Base-by-base conservation (phyloP, 2,797 vertebrate species). In the Atherinosoma microstoma region DNA sequence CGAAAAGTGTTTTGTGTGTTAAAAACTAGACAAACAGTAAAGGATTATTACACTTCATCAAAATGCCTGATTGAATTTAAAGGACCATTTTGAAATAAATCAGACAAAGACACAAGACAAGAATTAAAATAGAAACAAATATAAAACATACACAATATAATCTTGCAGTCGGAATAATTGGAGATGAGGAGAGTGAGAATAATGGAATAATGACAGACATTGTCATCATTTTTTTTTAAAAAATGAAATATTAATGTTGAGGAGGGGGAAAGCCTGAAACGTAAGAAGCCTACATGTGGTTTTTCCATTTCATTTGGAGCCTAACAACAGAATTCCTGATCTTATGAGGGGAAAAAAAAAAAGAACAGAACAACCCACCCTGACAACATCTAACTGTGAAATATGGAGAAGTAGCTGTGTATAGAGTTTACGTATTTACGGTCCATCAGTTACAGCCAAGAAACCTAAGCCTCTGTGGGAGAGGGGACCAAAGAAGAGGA, bases 361-460 rank as follows among this genome's bases (percentile, higher is more conserved):
- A 51, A 77, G 42, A 20, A 45, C 16, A 64, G 58, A 64, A 56
- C 79, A 67, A 30, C 18, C 16, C 5, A 36, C 3, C 13, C 71
- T 69, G 73, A 76, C 78, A 80, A 71, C 27, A 58, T 72, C 58
- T 69, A 66, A 84, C 66, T 64, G 49, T 82, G 83, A 87, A 79
- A 75, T 80, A 84, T 70, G 70, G 51, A 68, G 60, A 69, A 13
- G 9, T 58, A 13, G 49, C 56, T 61, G 9, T 10, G 20, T 24
- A 16, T 36, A 66, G 59, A 59, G 36, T 27, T 69, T 82, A 51
- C 58, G 76, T 85, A 58, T 84, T 27, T 81, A 73, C 66, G 84
- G 80, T 67, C 79, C 81, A 76, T 89, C 90, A 90, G 81, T 93
- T 87, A 85, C 65, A 77, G 62, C 72, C 74, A 80, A 67, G 92